Evolutionary conservation across 2,888 invertebrate species (phyloP), one percentile per base, ranked within the genome.

Genomic region (Chrysolina haemoptera): DNA sequence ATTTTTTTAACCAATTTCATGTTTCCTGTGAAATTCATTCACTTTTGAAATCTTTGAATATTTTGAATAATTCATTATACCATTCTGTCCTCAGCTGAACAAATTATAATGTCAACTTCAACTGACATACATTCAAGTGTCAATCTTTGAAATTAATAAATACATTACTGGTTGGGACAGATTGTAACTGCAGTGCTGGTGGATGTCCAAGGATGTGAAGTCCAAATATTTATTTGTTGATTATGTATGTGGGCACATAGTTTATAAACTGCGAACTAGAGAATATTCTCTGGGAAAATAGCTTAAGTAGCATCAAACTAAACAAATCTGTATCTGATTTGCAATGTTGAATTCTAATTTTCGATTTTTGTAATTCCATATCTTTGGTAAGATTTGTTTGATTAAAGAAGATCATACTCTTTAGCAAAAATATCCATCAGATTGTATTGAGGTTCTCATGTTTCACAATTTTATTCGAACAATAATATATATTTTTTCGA

Each of bases 161-260:
- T 20, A 53, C 20, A 53, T 20, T 20, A 53, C 35, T 35, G 8
- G 35, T 35, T 6, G 35, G 35, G 6, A 35, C 4, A 35, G 4
- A 35, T 35, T 35, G 6, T 1, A 53, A 3, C 11, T 14, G n/a
- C n/a, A 43, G 43, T 43, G 14, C 43, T 43, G 43, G 14, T 43
- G 14, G 43, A 43, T 2, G 0, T 43, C 14, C 43, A 43, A 43
- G 43, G 43, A 43, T 12, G 12, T 43, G 43, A 43, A 43, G 14
- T 43, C 16, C 6, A 48, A 48, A 48, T 48, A 48, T 16, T 48
- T 9, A 16, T 48, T 48, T 48, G 48, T 53, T 20, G 53, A 53
- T 53, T 53, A 53, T 20, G 10, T 53, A 53, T 53, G 53, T 53
- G 20, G 53, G 53, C 53, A 53, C 20, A 53, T 20, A 53, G 18